Evolutionary conservation across 2,888 invertebrate species (phyloP), one percentile per base, ranked within the genome.

Genomic region (Drosophila niveifrons): DNA sequence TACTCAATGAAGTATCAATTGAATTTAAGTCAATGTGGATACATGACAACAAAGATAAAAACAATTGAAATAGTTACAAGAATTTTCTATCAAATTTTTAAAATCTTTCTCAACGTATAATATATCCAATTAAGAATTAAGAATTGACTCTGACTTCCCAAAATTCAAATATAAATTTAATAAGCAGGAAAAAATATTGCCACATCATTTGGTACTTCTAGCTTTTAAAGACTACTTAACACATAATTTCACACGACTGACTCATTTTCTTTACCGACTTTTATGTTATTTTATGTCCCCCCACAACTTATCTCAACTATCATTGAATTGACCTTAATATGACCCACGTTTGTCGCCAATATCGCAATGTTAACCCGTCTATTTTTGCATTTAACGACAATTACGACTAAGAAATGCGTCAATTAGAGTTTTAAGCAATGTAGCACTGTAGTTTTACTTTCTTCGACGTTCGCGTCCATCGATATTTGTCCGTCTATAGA

Each of bases 401-500:
- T 69, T 50, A 51, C 34, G 17, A 15, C 28, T 23, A 23, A 18
- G 23, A 69, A 80, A n/a, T 73, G 67, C 78, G 81, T 74, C 81
- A 74, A 66, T 77, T 78, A 59, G 9, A 61, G 51, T 72, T 69
- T 81, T 71, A 44, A 74, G 64, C 34, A 36, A 65, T 17, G n/a
- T n/a, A n/a, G n/a, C 34, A 47, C 23, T 2, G 23, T 29, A 17
- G 3, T 47, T 36, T 15, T 29, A 13, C 11, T 41, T 15, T n/a
- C 28, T 28, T 18, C 9, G 11, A 44, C n/a, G 6, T 23, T 23
- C 23, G 4, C n/a, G 36, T n/a, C 36, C n/a, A n/a, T 36, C 36
- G 11, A 36, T 39, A 23, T 23, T 23, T 23, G 29, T 8, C 39
- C 17, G 13, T 44, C 34, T 34, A 36, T 10, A 51, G 29, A 6